Percentiles rank a stretch among this genome's conserved stretches.
Evolutionary conservation across 2,888 invertebrate genomes (phyloP).

Genomic region (Hyles lineata): DNA sequence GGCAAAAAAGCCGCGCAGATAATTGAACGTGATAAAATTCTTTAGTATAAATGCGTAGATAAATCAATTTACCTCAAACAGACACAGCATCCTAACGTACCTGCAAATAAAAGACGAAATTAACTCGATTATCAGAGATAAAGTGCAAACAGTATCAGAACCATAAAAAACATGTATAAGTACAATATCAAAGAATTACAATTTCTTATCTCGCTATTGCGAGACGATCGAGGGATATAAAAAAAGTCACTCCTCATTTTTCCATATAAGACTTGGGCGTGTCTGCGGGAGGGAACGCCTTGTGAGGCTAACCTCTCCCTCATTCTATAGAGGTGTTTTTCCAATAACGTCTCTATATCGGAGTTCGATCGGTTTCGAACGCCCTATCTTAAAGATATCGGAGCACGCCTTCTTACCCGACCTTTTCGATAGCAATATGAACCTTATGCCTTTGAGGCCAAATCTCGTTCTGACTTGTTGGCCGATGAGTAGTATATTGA

Average conservation of each 20-base stretch:
- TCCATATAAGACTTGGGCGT: conserved; percentile 81
- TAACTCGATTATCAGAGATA: conserved; percentile 39
- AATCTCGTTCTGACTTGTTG: conserved; percentile 56
- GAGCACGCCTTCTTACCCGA: conserved; percentile 81
- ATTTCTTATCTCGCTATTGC: conserved; percentile 59
- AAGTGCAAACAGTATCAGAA: conserved; percentile 50
- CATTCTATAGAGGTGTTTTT: conserved; percentile 79
- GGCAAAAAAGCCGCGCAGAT: conserved; percentile 1
- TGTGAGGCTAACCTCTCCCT: conserved; percentile 65
- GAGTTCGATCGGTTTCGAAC: conserved; percentile 81
- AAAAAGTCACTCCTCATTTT: conserved; percentile 72
- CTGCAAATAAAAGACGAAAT: conserved; percentile 58
- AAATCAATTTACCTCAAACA: conserved; percentile 63
- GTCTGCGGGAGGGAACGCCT: conserved; percentile 74
- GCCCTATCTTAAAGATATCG: conserved; percentile 84
- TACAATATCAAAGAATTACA: conserved; percentile 44
- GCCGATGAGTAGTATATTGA: conserved; percentile 80
- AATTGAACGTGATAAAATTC: conserved; percentile 21
- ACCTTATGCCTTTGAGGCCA: conserved; percentile 57
- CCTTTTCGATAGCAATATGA: conserved; percentile 49
- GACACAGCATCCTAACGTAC: conserved; percentile 76
- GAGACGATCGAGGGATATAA: conserved; percentile 65
- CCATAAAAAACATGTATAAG: conserved; percentile 60
- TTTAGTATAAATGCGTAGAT: conserved; percentile 12
- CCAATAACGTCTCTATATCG: conserved; percentile 75